These are phyloP conservation scores for Aphis craccivora DNA, from an alignment of 1,140 invertebrate species.

Conservation along the genomic window DNA sequence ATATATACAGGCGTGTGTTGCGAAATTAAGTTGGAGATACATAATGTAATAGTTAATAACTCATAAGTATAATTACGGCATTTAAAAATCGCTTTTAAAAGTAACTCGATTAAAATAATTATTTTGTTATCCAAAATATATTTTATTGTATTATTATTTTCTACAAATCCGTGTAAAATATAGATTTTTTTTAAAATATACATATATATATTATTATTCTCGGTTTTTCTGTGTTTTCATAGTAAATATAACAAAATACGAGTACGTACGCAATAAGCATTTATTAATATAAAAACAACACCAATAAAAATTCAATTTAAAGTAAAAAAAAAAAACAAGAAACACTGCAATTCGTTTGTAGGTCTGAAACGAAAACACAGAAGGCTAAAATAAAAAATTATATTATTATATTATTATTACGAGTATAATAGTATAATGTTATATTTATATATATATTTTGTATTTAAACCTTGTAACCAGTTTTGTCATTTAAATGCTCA, in stretches of 20 bases:
- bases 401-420: not conserved
- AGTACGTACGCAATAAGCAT: not conserved
- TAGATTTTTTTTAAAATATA: too few species aligned
- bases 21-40: not conserved
- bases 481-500: constrained; percentile 38
- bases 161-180: not conserved
- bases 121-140: not conserved
- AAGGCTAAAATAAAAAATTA: not conserved
- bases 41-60: not conserved
- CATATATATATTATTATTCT: not conserved
- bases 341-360: not conserved
- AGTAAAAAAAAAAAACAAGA: not conserved
- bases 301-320: not conserved
- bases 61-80: not conserved
- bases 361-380: not conserved
- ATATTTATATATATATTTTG: not conserved
- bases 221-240: not conserved
- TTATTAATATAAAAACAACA: not conserved
- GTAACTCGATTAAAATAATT: not conserved
- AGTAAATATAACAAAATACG: not conserved
- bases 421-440: not conserved
- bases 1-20: not conserved
- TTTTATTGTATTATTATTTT: not conserved
- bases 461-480: constrained; percentile 48
- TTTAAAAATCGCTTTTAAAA: not conserved